phyloP scores from a whole-genome alignment of 2,797 vertebrate genomes.

The Cichlasoma orientale region DNA sequence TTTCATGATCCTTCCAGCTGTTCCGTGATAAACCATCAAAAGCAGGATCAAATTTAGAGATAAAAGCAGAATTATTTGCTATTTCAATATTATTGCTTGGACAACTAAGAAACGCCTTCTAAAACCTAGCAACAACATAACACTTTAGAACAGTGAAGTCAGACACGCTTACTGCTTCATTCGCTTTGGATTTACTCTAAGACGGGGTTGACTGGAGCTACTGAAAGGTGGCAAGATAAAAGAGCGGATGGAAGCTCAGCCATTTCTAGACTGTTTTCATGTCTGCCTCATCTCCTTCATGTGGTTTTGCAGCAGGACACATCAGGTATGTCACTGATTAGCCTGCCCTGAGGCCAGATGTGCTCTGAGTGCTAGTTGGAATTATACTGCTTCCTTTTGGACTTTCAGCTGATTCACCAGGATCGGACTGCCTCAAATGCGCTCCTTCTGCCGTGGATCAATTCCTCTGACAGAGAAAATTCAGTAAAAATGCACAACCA shows the following conservation, averaged over 20 bases:
- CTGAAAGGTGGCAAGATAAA: slow-evolving; percentile 26
- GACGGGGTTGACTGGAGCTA: slow-evolving; percentile 3
- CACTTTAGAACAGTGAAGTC: slow-evolving; percentile 3
- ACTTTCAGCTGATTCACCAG: neutral
- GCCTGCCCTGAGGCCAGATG: slow-evolving; percentile 15
- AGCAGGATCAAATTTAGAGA: neutral
- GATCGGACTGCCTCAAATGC: neutral
- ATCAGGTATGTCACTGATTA: slow-evolving; percentile 36
- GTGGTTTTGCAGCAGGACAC: slow-evolving; percentile 20
- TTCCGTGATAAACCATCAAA: slow-evolving; percentile 15
- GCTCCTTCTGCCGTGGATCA: neutral
- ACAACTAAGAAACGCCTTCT: neutral
- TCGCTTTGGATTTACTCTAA: slow-evolving; percentile 26
- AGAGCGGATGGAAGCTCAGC: neutral
- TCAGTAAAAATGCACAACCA: neutral
- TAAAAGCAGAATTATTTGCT: neutral
- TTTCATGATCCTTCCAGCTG: slow-evolving; percentile 9
- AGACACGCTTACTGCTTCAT: neutral
- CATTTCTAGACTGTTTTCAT: slow-evolving; percentile 21
- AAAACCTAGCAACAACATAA: slow-evolving; percentile 16
- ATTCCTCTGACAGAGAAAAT: neutral
- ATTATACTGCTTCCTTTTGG: slow-evolving; percentile 12
- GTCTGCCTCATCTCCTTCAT: neutral
- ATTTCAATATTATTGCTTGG: neutral
- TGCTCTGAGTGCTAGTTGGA: slow-evolving; percentile 9